Conservation (phyloP, 2,888 invertebrate genomes). For the Pycnomerus fuliginosus region DNA sequence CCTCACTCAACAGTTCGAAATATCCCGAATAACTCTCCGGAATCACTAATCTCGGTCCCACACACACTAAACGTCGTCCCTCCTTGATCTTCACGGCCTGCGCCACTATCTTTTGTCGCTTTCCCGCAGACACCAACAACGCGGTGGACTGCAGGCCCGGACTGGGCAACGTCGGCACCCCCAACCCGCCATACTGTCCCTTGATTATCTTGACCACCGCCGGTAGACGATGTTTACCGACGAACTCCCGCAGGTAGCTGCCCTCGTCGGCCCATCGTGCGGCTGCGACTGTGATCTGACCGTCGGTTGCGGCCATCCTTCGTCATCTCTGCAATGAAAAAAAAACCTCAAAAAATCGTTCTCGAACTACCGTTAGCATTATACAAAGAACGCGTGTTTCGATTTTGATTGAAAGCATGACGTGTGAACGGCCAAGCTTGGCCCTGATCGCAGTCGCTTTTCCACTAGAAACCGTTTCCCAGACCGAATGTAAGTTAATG, state of each 20-base stretch:
- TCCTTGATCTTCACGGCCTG: slow-evolving; percentile 90
- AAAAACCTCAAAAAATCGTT: slow-evolving; percentile 30
- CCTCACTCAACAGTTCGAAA: slow-evolving; percentile 92
- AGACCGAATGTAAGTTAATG: slow-evolving; percentile 7
- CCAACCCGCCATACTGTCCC: slow-evolving; percentile 90
- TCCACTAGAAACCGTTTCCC: too few relatives aligned
- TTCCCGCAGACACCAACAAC: slow-evolving; percentile 80
- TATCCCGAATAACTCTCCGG: slow-evolving; percentile 90
- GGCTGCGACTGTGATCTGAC: slow-evolving; percentile 85
- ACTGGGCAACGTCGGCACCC: slow-evolving; percentile 83
- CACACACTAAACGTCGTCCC: slow-evolving; percentile 76
- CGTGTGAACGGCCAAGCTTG: too few relatives aligned
- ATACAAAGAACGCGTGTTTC: too few relatives aligned
- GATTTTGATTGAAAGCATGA: too few relatives aligned
- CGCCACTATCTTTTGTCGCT: slow-evolving; percentile 82
- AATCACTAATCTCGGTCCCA: slow-evolving; percentile 82
- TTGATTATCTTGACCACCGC: slow-evolving; percentile 89
- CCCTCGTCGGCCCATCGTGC: slow-evolving; percentile 76
- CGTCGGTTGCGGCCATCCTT: slow-evolving; percentile 84
- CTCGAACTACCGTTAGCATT: too few relatives aligned
- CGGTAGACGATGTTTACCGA: slow-evolving; percentile 71
- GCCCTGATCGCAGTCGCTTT: too few relatives aligned
- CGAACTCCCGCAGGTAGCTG: slow-evolving; percentile 71
- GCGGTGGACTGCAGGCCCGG: slow-evolving; percentile 86
- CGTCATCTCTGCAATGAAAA: slow-evolving; percentile 58